These are phyloP conservation scores for Anarhynchus alexandrinus DNA, from an alignment of 2,113 vertebrate species.

Conservation along the genomic window DNA sequence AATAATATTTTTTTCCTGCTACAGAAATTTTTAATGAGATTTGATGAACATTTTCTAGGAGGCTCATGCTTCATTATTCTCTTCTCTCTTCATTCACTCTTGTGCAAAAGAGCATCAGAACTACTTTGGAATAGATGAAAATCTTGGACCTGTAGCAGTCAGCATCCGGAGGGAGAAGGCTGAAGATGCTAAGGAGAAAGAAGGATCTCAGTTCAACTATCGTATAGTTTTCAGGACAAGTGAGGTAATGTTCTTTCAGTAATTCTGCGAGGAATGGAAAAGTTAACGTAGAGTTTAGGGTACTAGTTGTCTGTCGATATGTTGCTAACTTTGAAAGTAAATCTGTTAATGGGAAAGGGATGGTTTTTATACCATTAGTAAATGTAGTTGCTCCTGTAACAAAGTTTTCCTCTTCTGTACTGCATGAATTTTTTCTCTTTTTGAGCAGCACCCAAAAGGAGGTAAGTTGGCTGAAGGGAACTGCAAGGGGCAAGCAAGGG, in stretches of 20 bases:
- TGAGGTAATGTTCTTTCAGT: constrained; percentile 79
- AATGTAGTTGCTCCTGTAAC: not conserved
- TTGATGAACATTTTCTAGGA: not conserved
- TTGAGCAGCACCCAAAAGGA: not conserved
- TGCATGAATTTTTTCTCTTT: not conserved
- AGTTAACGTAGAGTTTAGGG: not conserved
- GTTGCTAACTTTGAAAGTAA: not conserved
- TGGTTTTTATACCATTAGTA: not conserved
- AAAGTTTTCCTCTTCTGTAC: not conserved
- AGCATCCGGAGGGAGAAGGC: constrained; percentile 92
- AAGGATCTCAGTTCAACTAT: constrained; percentile 92
- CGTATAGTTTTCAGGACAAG: constrained; percentile 94
- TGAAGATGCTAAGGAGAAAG: constrained; percentile 93
- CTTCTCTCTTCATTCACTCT: not conserved
- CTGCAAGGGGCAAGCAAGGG: not conserved
- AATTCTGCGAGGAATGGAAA: not conserved
- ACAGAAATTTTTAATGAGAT: not conserved
- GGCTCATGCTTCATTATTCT: not conserved
- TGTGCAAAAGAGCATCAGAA: constrained; percentile 89
- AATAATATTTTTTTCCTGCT: not conserved
- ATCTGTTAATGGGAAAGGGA: not conserved
- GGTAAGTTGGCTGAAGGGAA: not conserved
- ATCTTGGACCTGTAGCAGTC: constrained; percentile 93
- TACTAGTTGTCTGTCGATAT: not conserved
- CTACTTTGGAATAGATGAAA: constrained; percentile 95